Percentiles rank a stretch among this genome's conserved stretches.
These are phyloP conservation scores for Gallinago undulata DNA, from an alignment of 2,113 vertebrate species.

Conservation along the genomic window DNA sequence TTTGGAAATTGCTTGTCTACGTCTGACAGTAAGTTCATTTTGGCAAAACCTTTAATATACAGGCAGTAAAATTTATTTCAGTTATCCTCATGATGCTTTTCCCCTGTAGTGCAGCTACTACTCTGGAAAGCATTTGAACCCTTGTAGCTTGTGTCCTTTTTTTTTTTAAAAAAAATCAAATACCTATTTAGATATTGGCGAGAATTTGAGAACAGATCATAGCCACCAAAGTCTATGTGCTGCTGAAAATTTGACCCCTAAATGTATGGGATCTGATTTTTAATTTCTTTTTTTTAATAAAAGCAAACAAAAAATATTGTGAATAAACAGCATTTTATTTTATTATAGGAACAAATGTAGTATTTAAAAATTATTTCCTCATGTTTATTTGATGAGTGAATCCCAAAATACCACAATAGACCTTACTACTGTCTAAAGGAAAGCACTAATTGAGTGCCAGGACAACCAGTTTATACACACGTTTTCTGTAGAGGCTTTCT, in stretches of 20 bases:
- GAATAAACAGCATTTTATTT: not conserved
- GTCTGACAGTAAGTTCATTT: not conserved
- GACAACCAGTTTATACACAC: not conserved
- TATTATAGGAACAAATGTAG: not conserved
- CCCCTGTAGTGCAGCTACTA: not conserved
- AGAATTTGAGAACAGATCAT: not conserved
- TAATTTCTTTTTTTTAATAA: not conserved
- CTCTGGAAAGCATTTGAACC: not conserved
- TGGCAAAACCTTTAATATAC: not conserved
- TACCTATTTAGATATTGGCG: not conserved
- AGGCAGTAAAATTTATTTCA: not conserved
- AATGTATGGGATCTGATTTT: not conserved
- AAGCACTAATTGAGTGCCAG: not conserved
- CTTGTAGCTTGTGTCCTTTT: not conserved
- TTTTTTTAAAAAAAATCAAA: not conserved
- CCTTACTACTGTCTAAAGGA: not conserved
- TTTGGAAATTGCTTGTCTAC: not conserved
- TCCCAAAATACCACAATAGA: not conserved
- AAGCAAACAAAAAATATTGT: not conserved
- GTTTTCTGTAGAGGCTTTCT: not conserved
- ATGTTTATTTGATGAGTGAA: not conserved
- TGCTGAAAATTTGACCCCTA: not conserved
- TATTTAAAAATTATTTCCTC: not conserved
- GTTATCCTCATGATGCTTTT: not conserved
- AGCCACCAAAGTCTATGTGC: not conserved